Evolutionary conservation across 2,113 vertebrate genomes (phyloP).

Genomic region (Promerops cafer): DNA sequence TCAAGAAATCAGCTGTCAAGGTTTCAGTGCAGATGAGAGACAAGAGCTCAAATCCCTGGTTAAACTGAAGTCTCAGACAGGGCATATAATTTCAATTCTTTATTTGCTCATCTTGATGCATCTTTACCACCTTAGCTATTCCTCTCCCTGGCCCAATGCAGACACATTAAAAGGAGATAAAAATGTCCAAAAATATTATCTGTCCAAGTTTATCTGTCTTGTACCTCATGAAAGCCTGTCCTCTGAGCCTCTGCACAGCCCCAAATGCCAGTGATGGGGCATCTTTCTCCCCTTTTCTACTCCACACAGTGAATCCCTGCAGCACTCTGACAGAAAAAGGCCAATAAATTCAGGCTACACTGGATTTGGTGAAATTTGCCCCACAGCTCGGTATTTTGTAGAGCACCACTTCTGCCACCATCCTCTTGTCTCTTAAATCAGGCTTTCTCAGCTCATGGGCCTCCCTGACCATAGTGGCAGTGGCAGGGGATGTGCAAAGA

Average conservation of each 20-base stretch:
- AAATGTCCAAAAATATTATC: background rate
- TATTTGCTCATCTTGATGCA: background rate
- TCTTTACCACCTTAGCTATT: background rate
- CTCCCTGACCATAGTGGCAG: fast-evolving
- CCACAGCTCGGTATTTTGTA: background rate
- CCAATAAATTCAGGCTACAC: background rate
- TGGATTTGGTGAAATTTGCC: background rate
- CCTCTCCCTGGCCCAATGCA: background rate
- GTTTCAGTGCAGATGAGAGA: slow-evolving; percentile 4
- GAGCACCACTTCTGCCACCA: background rate
- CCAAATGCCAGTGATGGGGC: background rate
- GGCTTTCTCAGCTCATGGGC: background rate
- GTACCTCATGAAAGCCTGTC: background rate
- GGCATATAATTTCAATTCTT: background rate
- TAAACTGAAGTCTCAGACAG: slow-evolving; percentile 18
- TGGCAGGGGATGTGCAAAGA: background rate
- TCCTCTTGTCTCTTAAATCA: background rate
- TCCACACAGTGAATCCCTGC: background rate
- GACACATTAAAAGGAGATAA: background rate
- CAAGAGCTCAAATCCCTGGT: slow-evolving; percentile 2
- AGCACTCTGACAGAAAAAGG: background rate
- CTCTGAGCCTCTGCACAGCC: background rate
- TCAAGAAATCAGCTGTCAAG: slow-evolving; percentile 27
- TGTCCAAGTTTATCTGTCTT: background rate
- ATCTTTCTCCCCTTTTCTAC: background rate